phyloP scores from a whole-genome alignment of 1,140 invertebrate genomes.

The Listronotus oregonensis region DNA sequence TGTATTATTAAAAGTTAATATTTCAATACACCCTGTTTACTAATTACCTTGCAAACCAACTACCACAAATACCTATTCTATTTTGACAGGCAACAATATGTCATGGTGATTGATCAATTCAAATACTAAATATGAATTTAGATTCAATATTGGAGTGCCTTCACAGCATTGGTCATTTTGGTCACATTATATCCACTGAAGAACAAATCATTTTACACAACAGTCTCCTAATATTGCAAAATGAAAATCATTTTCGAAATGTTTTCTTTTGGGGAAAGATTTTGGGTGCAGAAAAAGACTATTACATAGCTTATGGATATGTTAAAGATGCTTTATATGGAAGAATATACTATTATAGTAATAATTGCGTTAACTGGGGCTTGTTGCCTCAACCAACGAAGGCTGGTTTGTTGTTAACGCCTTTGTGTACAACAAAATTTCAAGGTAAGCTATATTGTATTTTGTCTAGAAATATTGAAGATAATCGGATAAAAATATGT shows the following conservation, averaged over 20 bases:
- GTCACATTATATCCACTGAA: conserved; percentile 68
- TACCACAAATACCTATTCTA: too few relatives aligned
- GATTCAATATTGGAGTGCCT: conserved; percentile 47
- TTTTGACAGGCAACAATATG: too few relatives aligned
- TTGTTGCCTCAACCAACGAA: conserved; percentile 66
- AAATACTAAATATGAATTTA: conserved; percentile 48
- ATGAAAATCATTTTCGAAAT: conserved; percentile 75
- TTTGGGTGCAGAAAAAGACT: conserved; percentile 68
- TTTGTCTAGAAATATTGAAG: too few relatives aligned
- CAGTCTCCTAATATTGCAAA: conserved; percentile 71
- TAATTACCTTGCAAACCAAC: too few relatives aligned
- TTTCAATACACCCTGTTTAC: too few relatives aligned
- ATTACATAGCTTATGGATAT: conserved; percentile 75
- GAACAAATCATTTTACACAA: conserved; percentile 69
- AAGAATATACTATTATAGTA: conserved; percentile 72
- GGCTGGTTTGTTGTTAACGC: conserved; percentile 63
- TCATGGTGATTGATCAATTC: too few relatives aligned
- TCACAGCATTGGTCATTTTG: conserved; percentile 59
- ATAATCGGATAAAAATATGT: too few relatives aligned
- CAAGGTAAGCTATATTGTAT: conserved; percentile 48
- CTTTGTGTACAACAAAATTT: conserved; percentile 60
- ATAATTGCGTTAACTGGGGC: conserved; percentile 70
- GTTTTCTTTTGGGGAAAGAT: conserved; percentile 78
- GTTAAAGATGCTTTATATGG: conserved; percentile 67
- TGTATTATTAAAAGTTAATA: too few relatives aligned